phyloP scores from a whole-genome alignment of 2,113 vertebrate genomes.

The Epinephelus cyanopodus region DNA sequence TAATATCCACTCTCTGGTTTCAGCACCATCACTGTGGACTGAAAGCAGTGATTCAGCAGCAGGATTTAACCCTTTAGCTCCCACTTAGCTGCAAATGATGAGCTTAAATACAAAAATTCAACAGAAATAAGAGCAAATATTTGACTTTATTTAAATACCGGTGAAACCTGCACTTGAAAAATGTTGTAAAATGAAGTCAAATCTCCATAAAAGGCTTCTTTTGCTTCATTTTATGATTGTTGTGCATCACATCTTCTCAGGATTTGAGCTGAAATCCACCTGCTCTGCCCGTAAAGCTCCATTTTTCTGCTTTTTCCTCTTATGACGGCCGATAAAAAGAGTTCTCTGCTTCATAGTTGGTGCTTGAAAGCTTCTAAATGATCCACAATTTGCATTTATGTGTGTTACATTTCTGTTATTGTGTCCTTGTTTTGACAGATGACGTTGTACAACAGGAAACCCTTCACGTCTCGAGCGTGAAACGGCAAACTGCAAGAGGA shows the following conservation, averaged over 20 bases:
- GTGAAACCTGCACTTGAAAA: neutral
- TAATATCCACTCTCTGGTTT: conserved; percentile 40
- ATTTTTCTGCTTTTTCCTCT: neutral
- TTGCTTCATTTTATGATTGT: neutral
- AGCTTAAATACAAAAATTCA: conserved; percentile 18
- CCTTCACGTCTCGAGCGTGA: neutral
- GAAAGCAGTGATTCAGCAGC: conserved; percentile 15
- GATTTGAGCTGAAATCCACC: neutral
- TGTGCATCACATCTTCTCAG: neutral
- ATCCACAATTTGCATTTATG: neutral
- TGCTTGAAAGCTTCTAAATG: neutral
- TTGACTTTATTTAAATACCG: neutral
- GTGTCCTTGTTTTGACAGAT: conserved; percentile 57
- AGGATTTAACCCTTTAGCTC: conserved; percentile 77
- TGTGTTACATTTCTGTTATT: neutral
- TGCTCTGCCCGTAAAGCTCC: neutral
- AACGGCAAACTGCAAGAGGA: neutral
- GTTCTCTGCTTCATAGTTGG: neutral
- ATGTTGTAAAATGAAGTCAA: accelerated
- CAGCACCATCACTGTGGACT: conserved; percentile 73
- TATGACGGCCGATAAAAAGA: accelerated
- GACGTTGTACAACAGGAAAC: neutral
- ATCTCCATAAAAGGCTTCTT: neutral
- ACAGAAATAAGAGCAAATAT: neutral
- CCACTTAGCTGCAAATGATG: conserved; percentile 34